phyloP scores from a whole-genome alignment of 1,140 invertebrate genomes.

The Plutomurus gul region DNA sequence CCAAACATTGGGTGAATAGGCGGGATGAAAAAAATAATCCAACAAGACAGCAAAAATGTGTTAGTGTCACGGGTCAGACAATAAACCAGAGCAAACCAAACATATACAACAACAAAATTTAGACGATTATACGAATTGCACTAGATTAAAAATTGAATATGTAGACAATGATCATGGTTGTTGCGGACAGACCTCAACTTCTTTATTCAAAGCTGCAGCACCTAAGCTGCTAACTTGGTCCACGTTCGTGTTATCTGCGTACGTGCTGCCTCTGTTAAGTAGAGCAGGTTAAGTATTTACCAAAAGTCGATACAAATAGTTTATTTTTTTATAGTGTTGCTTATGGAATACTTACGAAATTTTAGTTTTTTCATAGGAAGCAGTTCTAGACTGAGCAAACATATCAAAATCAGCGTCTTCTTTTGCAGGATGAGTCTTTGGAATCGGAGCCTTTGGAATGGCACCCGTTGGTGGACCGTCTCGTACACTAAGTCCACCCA shows the following conservation, averaged over 20 bases:
- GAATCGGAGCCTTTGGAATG: not conserved
- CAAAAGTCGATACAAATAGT: not conserved
- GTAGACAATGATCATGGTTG: too few species aligned
- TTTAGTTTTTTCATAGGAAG: constrained; percentile 61
- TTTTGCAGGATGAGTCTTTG: constrained; percentile 59
- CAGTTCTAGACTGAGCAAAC: constrained; percentile 85
- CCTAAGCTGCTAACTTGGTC: constrained; percentile 61
- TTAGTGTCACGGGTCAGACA: not conserved
- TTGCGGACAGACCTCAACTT: constrained; percentile 37
- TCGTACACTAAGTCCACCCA: constrained; percentile 49
- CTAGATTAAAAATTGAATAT: too few species aligned
- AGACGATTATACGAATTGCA: too few species aligned
- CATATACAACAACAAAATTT: too few species aligned
- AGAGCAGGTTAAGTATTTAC: constrained; percentile 3
- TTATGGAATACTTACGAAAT: constrained; percentile 62
- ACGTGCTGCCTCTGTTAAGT: constrained; percentile 69
- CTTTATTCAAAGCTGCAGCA: constrained; percentile 24
- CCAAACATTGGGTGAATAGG: not conserved
- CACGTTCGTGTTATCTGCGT: constrained; percentile 72
- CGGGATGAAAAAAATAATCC: not conserved
- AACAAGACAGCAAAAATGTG: not conserved
- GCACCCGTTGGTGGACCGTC: constrained; percentile 16
- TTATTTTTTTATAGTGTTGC: too few species aligned
- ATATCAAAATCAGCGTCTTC: constrained; percentile 77
- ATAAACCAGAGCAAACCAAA: not conserved